Base-by-base conservation (phyloP, 1,140 invertebrate species). In the Caerostris extrusa region DNA sequence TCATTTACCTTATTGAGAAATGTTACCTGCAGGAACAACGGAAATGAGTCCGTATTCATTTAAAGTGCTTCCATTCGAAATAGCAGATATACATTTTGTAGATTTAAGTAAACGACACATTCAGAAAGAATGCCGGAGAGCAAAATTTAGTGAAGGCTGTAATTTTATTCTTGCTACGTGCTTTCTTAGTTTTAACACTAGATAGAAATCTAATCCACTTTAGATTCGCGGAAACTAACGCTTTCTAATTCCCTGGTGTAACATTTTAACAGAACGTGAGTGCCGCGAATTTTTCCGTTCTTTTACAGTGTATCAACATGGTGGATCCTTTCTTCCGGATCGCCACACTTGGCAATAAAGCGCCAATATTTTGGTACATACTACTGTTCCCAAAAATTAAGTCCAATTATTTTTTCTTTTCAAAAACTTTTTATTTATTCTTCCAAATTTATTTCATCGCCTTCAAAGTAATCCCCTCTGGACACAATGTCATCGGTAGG, bases 191-290 rank as follows among this genome's bases (percentile, higher is more conserved):
- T 91, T 91, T 82, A 91, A 91, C 71, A 60, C 90, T 91, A 91
- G 82, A 91, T 91, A 91, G 90, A 91, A 91, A 91, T 91, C 69
- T 91, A 91, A 91, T 91, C 90, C 90, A 91, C 90, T 91, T 91
- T 91, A 82, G 90, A 82, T 82, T 91, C 90, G 90, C 14, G 12
- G 90, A 77, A 90, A 64, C 88, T 90, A 90, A 85, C 53, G 88
- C 88, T 77, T 69, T 56, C 55, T 77, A 64, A 57, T 3, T 91
- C 90, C 90, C 90, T 10, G 5, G 90, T 53, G 90, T 61, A 81
- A 81, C 90, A 91, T 91, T 91, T 82, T 61, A 82, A 91, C 69
- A 60, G 77, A 82, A 91, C 90, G 90, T 91, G 90, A 82, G 90
- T 34, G 14, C 53, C 7, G 90, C 55, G n/a, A 60, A 34, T 82